These are phyloP conservation scores for Sminthopsis crassicaudata DNA, from an alignment of 2,113 vertebrate genomes.

Conservation along the genomic window DNA sequence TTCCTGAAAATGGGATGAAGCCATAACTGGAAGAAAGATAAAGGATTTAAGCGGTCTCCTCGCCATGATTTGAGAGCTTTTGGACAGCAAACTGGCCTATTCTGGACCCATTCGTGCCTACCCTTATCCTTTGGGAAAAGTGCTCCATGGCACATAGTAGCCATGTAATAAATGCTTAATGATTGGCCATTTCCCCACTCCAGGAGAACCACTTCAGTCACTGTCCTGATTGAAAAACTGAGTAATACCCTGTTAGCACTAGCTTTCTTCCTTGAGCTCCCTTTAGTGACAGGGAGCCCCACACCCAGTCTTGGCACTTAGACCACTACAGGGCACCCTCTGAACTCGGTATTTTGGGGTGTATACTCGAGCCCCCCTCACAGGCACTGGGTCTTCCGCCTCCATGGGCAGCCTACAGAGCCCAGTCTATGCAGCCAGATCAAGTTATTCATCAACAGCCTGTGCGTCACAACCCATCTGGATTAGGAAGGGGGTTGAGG, in stretches of 20 bases:
- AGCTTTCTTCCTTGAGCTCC: background rate
- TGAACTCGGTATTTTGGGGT: background rate
- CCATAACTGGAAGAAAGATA: background rate
- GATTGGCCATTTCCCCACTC: no score
- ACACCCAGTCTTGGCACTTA: background rate
- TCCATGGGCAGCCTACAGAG: background rate
- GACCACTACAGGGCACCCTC: background rate
- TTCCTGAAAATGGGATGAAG: background rate
- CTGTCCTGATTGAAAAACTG: background rate
- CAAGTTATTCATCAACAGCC: constrained; percentile 62
- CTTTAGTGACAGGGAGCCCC: background rate
- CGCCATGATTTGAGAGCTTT: background rate
- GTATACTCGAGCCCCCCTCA: background rate
- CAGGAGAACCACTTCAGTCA: background rate
- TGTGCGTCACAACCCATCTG: constrained; percentile 68
- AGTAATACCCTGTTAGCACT: background rate
- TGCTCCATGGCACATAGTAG: background rate
- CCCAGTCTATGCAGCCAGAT: constrained; percentile 62
- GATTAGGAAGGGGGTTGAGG: constrained; percentile 54
- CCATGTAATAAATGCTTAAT: background rate
- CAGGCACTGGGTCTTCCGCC: background rate
- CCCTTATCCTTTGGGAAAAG: background rate
- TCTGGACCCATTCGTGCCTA: background rate
- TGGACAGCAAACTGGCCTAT: background rate
- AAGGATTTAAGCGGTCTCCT: background rate